Percentiles rank a stretch among this genome's conserved stretches.
phyloP scores from a whole-genome alignment of 2,113 vertebrate genomes.

The Forbesichthys agassizii region DNA sequence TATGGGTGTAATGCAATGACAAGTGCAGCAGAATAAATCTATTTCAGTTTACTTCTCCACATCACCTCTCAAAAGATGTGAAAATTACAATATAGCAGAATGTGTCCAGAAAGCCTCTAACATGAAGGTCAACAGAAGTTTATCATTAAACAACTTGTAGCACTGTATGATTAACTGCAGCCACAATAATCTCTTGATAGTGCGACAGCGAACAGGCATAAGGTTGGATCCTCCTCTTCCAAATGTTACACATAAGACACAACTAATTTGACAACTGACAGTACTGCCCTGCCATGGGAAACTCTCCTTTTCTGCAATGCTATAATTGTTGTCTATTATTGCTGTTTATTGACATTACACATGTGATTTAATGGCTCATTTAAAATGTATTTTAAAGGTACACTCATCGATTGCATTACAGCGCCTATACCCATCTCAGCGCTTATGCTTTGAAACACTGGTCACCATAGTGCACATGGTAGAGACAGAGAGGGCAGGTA shows the following conservation, averaged over 20 bases:
- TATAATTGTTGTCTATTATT: conserved; percentile 41
- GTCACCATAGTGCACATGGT: too few relatives aligned
- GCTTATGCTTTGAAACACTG: conserved; percentile 1
- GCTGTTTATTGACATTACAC: conserved; percentile 23
- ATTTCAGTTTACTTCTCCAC: conserved; percentile 14
- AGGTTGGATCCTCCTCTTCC: background rate
- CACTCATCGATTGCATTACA: too few relatives aligned
- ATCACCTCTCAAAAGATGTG: conserved; percentile 21
- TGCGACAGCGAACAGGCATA: conserved; percentile 15
- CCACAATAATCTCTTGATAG: conserved; percentile 23
- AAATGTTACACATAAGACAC: background rate
- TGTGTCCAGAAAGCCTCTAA: conserved; percentile 30
- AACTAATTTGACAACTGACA: conserved; percentile 29
- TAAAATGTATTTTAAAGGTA: background rate
- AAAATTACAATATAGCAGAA: conserved; percentile 42
- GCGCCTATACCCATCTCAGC: too few relatives aligned
- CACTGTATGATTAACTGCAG: conserved; percentile 11
- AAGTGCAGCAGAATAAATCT: conserved; percentile 34
- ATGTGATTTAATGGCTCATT: background rate
- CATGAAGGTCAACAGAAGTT: conserved; percentile 19
- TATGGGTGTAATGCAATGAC: conserved; percentile 14
- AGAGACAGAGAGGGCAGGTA: too few relatives aligned
- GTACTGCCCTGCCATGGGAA: conserved; percentile 11
- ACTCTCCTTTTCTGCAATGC: background rate
- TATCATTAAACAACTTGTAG: conserved; percentile 44